Percentiles rank a stretch among this genome's conserved stretches.
These are phyloP conservation scores for Euschistus heros DNA, from an alignment of 1,140 invertebrate genomes.

Conservation along the genomic window DNA sequence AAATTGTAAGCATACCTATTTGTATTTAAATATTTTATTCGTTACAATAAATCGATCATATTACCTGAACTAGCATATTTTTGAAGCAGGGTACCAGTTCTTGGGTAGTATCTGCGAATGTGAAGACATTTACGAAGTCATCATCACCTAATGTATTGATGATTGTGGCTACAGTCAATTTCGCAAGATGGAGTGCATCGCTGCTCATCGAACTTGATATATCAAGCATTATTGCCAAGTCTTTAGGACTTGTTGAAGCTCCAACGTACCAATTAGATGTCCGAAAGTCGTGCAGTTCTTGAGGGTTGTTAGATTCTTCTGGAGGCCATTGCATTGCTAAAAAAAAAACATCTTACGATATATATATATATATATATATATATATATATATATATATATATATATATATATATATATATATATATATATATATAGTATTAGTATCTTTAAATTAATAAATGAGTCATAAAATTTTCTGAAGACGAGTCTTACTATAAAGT, in stretches of 20 bases:
- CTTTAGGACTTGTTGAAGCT: slow-evolving; percentile 92
- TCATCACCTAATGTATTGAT: slow-evolving; percentile 91
- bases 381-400: too few relatives aligned
- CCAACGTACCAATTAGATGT: slow-evolving; percentile 87
- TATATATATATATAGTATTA: too few relatives aligned
- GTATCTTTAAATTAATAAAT: too few relatives aligned
- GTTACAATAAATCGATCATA: neutral
- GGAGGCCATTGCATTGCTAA: slow-evolving; percentile 62
- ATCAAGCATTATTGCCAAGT: slow-evolving; percentile 85
- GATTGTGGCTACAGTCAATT: slow-evolving; percentile 72
- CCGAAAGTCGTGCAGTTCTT: slow-evolving; percentile 78
- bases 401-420: too few relatives aligned
- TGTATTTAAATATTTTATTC: neutral
- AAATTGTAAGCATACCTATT: neutral
- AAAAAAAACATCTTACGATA: slow-evolving; percentile 7
- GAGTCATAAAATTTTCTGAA: too few relatives aligned
- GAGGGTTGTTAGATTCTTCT: slow-evolving; percentile 44
- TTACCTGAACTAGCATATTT: slow-evolving; percentile 70
- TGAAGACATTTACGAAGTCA: slow-evolving; percentile 92
- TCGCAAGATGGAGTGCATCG: slow-evolving; percentile 69
- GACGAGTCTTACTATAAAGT: too few relatives aligned
- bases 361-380: too few relatives aligned
- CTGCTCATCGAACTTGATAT: slow-evolving; percentile 80
- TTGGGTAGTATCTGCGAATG: slow-evolving; percentile 61
- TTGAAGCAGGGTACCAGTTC: slow-evolving; percentile 77